These are phyloP conservation scores for Sycon ciliatum DNA, from an alignment of 37 sponge, comb jelly and placozoan species.

Conservation along the genomic window DNA sequence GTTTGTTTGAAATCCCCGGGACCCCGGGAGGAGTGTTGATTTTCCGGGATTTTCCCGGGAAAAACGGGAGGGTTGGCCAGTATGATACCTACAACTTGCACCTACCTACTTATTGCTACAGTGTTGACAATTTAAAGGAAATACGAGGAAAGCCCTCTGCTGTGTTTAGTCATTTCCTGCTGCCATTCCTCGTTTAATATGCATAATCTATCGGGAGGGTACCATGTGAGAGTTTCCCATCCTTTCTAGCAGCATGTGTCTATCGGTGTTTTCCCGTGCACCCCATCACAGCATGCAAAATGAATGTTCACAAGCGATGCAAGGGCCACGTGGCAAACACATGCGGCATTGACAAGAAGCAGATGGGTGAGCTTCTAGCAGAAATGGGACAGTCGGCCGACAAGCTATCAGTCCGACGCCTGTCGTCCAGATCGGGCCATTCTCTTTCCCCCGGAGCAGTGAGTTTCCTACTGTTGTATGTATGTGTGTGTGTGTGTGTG, in stretches of 20 bases:
- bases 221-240: too few relatives aligned
- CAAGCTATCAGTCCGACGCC: slow-evolving; percentile 30
- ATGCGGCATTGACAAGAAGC: slow-evolving; percentile 83
- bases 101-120: too few relatives aligned
- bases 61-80: too few relatives aligned
- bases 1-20: too few relatives aligned
- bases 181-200: neutral
- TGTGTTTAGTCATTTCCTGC: neutral
- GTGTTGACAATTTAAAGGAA: neutral
- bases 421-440: neutral
- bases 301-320: slow-evolving; percentile 92
- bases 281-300: slow-evolving; percentile 62
- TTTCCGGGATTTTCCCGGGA: too few relatives aligned
- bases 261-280: neutral
- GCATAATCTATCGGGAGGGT: neutral
- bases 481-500: slow-evolving; percentile 19
- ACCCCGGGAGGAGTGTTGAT: too few relatives aligned
- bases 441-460: neutral
- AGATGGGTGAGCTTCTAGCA: slow-evolving; percentile 58
- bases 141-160: neutral
- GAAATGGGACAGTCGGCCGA: slow-evolving; percentile 69
- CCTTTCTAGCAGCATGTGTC: too few relatives aligned
- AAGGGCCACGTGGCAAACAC: slow-evolving; percentile 67
- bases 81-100: too few relatives aligned
- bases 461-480: neutral